Conservation (phyloP, 1,140 invertebrate genomes). For the Sesamia nonagrioides region DNA sequence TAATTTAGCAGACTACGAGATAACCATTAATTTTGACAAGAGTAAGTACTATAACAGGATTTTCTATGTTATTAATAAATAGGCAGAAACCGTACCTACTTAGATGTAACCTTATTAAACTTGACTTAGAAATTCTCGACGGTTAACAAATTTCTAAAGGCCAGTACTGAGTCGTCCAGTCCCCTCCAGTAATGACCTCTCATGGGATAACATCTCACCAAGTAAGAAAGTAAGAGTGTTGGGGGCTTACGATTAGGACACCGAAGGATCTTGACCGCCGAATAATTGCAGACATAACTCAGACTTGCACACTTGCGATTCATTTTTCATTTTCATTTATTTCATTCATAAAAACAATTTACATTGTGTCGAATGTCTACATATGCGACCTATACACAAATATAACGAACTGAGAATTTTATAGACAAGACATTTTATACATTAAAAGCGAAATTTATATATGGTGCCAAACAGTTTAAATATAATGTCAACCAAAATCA, state of each 20-base stretch:
- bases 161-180: conserved; percentile 2
- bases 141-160: conserved; percentile 5
- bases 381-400: too few relatives aligned
- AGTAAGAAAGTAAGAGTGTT: not conserved
- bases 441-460: too few relatives aligned
- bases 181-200: conserved; percentile 24
- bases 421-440: too few relatives aligned
- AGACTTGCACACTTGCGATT: conserved; percentile 8
- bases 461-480: too few relatives aligned
- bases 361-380: too few relatives aligned
- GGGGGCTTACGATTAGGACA: conserved; percentile 24
- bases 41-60: not conserved
- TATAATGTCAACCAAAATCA: too few relatives aligned
- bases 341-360: too few relatives aligned
- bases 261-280: conserved; percentile 29
- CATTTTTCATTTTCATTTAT: too few relatives aligned
- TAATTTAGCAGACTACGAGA: not conserved
- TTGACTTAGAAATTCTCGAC: conserved; percentile 10
- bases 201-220: conserved; percentile 33
- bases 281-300: conserved; percentile 43
- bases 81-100: not conserved
- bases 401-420: too few relatives aligned
- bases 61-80: not conserved
- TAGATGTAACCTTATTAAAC: conserved; percentile 6
- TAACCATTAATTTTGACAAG: not conserved